Conservation (phyloP, 2,888 invertebrate genomes). For the Pandemis heparana region DNA sequence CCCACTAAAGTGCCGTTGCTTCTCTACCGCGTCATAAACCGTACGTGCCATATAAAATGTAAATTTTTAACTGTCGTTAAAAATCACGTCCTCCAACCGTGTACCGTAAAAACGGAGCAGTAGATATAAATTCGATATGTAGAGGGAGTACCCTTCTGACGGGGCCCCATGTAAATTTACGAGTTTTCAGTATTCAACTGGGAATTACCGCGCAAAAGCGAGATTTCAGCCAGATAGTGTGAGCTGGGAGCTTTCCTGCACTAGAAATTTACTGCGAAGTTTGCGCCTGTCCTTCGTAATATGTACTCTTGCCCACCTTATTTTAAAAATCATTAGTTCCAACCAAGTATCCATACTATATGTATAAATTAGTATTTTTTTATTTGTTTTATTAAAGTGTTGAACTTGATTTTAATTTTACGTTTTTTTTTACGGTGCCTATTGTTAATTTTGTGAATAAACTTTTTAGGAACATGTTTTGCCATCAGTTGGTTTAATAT, state of each 20-base stretch:
- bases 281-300: constrained; percentile 54
- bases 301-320: constrained; percentile 43
- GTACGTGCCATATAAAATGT: constrained; percentile 69
- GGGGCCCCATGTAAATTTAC: constrained; percentile 76
- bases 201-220: constrained; percentile 74
- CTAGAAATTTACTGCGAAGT: constrained; percentile 62
- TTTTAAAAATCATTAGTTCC: constrained; percentile 42
- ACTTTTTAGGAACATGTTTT: too few relatives aligned
- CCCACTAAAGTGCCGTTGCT: constrained; percentile 28
- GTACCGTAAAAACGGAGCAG: constrained; percentile 71
- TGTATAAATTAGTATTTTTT: too few relatives aligned
- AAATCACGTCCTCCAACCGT: constrained; percentile 74
- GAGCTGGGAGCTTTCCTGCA: constrained; percentile 55
- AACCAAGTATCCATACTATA: too few relatives aligned
- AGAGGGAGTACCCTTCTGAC: constrained; percentile 68
- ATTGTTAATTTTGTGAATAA: too few relatives aligned
- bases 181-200: constrained; percentile 77
- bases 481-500: too few relatives aligned
- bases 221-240: constrained; percentile 70
- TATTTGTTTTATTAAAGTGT: too few relatives aligned
- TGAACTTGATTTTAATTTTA: too few relatives aligned
- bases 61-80: constrained; percentile 76
- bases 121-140: constrained; percentile 70
- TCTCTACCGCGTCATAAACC: constrained; percentile 57
- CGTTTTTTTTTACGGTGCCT: too few relatives aligned